phyloP scores from a whole-genome alignment of 1,140 invertebrate genomes.

The Thaumatotibia leucotreta region DNA sequence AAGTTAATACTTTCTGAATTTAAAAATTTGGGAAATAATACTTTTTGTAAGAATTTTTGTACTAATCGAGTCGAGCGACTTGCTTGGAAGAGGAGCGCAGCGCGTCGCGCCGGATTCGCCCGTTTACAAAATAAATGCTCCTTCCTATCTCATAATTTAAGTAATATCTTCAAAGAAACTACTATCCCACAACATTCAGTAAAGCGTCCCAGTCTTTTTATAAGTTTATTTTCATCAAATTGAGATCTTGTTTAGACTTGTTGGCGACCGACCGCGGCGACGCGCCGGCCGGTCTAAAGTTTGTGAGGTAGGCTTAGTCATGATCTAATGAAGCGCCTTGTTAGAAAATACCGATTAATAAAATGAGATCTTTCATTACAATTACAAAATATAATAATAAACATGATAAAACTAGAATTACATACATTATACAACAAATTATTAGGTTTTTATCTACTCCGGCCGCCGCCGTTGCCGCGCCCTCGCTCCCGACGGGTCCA shows the following conservation, averaged over 20 bases:
- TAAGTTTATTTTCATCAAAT: conserved; percentile 76
- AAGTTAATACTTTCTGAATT: conserved; percentile 72
- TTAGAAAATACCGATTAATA: conserved; percentile 77
- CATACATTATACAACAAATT: conserved; percentile 75
- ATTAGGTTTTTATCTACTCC: conserved; percentile 66
- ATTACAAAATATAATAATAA: conserved; percentile 73
- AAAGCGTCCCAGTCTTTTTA: conserved; percentile 76
- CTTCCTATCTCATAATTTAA: conserved; percentile 74
- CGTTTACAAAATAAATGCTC: conserved; percentile 66
- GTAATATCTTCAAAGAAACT: conserved; percentile 74
- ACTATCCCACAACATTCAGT: conserved; percentile 76
- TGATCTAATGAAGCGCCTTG: conserved; percentile 76
- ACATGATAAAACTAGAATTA: conserved; percentile 74
- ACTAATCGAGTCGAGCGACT: conserved; percentile 56
- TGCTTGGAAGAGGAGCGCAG: conserved; percentile 38
- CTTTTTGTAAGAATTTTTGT: conserved; percentile 72
- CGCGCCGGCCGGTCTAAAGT: conserved; percentile 53
- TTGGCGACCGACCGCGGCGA: conserved; percentile 50
- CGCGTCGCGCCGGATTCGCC: conserved; percentile 36
- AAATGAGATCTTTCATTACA: conserved; percentile 77
- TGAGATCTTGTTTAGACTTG: conserved; percentile 75
- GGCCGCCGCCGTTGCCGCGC: conserved; percentile 40
- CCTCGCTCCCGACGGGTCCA: conserved; percentile 35
- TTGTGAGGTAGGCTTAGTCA: conserved; percentile 77
- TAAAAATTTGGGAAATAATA: conserved; percentile 71